Base-by-base conservation (phyloP, 2,888 invertebrate genomes). In the Ferdinandea cuprea region DNA sequence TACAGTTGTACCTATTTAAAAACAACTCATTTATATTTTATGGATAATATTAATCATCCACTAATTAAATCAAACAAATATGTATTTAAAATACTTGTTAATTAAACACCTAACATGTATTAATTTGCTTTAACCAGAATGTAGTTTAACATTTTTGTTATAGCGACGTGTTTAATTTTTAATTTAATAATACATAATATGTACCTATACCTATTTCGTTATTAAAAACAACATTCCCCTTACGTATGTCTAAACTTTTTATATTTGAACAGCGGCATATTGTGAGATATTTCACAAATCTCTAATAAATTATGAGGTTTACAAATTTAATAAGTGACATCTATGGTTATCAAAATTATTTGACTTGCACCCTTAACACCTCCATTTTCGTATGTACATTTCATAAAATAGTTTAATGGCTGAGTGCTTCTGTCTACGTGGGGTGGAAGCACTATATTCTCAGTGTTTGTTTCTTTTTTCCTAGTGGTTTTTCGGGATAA, bases 401-500 rank as follows among this genome's bases (percentile, higher is more conserved):
- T 40, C 44, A 40, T 25, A 42, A 28, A 30, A 68, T 80, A 56
- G 56, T 74, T 80, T 69, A 56, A 69, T 80, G 74, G 80, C 28
- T 76, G 76, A 80, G 69, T 66, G 69, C 61, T 65, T 71, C 42
- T 3, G 17, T 46, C 40, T 25, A 66, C 72, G 54, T 72, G 50
- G 78, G 83, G 68, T 83, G 63, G 61, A 63, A 42, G 52, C 46
- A 72, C 30, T 54, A 71, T 56, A 50, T 63, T 30, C 58, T 40
- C 13, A 66, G 63, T 78, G 78, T 68, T 83, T 78, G 56, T 73
- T 83, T 78, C 66, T 73, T 56, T 80, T 74, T 83, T 46, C 61
- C 61, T 83, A 83, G 83, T 78, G 83, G 83, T 83, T 78, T 71
- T 83, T 68, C 56, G 19, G 78, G 72, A 73, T 78, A 78, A 73